These are phyloP conservation scores for Archaeoteleia sp. DNA, from an alignment of 2,888 invertebrate genomes.

Conservation along the genomic window DNA sequence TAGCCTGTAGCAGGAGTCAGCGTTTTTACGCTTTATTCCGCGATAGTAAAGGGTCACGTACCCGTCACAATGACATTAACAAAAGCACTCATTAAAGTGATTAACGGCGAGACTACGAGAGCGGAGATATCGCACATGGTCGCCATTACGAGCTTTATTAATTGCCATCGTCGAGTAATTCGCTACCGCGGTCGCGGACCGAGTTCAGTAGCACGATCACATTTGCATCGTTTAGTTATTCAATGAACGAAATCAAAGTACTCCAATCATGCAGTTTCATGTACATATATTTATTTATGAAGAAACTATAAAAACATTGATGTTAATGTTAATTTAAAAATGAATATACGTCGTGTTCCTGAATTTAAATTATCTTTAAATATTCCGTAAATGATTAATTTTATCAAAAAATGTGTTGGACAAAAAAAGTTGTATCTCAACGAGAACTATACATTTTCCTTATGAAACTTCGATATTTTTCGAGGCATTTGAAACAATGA, in stretches of 20 bases:
- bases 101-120: conserved; percentile 65
- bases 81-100: conserved; percentile 73
- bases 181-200: conserved; percentile 58
- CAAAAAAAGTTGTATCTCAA: no score
- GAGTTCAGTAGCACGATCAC: conserved; percentile 49
- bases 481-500: no score
- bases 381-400: no score
- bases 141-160: conserved; percentile 72
- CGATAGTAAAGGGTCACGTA: conserved; percentile 42
- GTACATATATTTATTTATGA: no score
- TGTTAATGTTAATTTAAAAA: no score
- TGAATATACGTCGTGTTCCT: no score
- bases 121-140: conserved; percentile 60
- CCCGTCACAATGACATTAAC: conserved; percentile 63
- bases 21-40: conserved; percentile 44
- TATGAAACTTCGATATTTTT: no score
- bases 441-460: no score
- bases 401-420: no score
- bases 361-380: no score
- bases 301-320: no score
- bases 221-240: conserved; percentile 48
- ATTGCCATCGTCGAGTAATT: conserved; percentile 73
- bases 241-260: conserved; percentile 32
- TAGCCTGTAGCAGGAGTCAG: conserved; percentile 37
- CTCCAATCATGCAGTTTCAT: conserved; percentile 1